Base-by-base conservation (phyloP, 2,113 vertebrate genomes). In the Proterorhinus semilunaris region DNA sequence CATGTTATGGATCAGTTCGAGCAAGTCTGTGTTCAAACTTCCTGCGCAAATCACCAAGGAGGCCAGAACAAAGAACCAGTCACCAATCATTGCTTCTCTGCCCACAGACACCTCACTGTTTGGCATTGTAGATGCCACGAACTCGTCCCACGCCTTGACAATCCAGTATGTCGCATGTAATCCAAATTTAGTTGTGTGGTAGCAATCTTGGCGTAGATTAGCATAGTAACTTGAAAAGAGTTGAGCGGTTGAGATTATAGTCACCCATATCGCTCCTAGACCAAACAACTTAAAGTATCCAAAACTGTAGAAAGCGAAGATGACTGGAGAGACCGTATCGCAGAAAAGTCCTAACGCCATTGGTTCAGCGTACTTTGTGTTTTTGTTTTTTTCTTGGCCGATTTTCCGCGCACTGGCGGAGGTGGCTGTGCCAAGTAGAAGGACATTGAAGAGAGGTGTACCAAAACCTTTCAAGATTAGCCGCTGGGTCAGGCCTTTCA, bases 341-440 rank as follows among this genome's bases (percentile, higher is more conserved):
- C 94, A 95, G 85, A 96, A 91, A 80, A 94, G 93, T 53, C 94
- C 92, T 36, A 96, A 85, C 0, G 95, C 95, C 93, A 95, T 94
- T 0, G 95, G 94, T 83, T 97, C 95, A 0, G 94, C 95, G 2
- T 96, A 96, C 75, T 96, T 97, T 0, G 95, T 96, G 67, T 96
- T 96, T 88, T 95, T 96, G 65, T 95, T 95, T 76, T 94, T 95
- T 52, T 96, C 95, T 61, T 95, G 92, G 47, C 92, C 93, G 4
- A 87, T 69, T 48, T 81, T 91, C 65, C 93, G 90, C 21, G 92
- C 80, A 53, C 81, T 92, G 67, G 75, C 68, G 11, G 87, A 88
- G 77, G 91, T 95, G 6, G 87, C 76, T 0, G 94, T 93, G 0
- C 93, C 95, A 9, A 96, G 80, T 27, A 96, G 91, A 51, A 97